Conservation (phyloP, 2,797 vertebrate genomes). For the Manis pentadactyla region DNA sequence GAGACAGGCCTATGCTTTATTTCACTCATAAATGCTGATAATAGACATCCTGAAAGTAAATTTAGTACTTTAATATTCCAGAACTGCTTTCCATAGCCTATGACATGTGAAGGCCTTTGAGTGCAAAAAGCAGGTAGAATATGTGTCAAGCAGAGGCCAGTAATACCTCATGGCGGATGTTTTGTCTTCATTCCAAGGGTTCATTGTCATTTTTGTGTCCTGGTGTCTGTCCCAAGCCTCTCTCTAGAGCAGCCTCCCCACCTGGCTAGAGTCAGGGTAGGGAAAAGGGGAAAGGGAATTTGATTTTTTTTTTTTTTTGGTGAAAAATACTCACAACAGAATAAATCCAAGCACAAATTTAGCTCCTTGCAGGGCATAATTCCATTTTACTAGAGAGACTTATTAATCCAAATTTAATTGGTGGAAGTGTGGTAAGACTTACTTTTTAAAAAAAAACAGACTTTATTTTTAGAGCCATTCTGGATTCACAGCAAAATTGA, state of each 20-base stretch:
- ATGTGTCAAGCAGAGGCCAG: not conserved
- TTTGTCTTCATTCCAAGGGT: not conserved
- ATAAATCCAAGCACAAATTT: not conserved
- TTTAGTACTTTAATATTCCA: not conserved
- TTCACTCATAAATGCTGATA: not conserved
- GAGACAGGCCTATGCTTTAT: not conserved
- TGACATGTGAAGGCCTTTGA: not conserved
- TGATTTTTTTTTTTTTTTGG: constrained; percentile 23
- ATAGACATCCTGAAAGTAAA: not conserved
- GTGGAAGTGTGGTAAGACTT: not conserved
- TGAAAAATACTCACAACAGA: not conserved
- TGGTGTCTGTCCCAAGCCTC: not conserved
- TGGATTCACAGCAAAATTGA: not conserved
- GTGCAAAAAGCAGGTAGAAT: not conserved
- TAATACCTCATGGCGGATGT: too few relatives aligned
- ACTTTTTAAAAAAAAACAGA: not conserved
- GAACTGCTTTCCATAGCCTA: not conserved
- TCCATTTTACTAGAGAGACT: not conserved
- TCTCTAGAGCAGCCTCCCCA: not conserved
- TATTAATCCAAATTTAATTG: constrained; percentile 6
- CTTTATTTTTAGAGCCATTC: not conserved
- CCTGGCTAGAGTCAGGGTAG: not conserved
- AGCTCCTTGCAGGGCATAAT: not conserved
- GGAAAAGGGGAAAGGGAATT: constrained; percentile 8
- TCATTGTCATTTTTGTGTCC: not conserved